Base-by-base conservation (phyloP, 2,113 vertebrate species). In the Ranitomeya imitator region DNA sequence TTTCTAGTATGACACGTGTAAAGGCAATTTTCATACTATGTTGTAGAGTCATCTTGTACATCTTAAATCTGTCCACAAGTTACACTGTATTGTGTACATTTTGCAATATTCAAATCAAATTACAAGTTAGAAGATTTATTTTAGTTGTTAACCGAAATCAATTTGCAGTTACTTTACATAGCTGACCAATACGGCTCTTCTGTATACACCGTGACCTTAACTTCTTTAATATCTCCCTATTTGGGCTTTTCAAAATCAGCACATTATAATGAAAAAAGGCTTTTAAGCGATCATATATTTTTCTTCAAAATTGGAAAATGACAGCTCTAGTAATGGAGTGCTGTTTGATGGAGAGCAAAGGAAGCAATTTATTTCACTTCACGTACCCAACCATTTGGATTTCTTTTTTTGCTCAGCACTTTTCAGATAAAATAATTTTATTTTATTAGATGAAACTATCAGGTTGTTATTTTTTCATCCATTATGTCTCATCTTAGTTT, bases 401-500 rank as follows among this genome's bases (percentile, higher is more conserved):
- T 63, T 82, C 80, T 71, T 55, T 84, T 84, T 55, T 57, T 83
- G 81, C 82, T 84, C 63, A 69, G 63, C 63, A 71, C 63, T 31
- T 71, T 71, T 84, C n/a, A 83, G 65, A 55, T 12, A 84, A 84
- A 69, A 67, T 65, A 14, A 81, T 82, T 45, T 82, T 37, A 51
- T 83, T 83, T 71, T 84, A 71, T 84, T 71, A 84, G 12, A 71
- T 84, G n/a, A n/a, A 37, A 55, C 45, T 73, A 73, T 69, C 52
- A 67, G 83, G 65, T 71, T 73, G 67, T 73, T 54, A 85, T 73
- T 52, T 84, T 71, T 57, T 31, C n/a, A 57, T 73, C 83, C 19
- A 85, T 85, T 37, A 85, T 57, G n/a, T 84, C 65, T 83, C 45
- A 84, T 71, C 82, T 26, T 21, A 55, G 45, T 84, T 84, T 84